A percentile compares a stretch with the other conserved stretches of the same genome.
Conservation (phyloP, 37 sponge, comb jelly and placozoan species). For the Ianthella basta region DNA sequence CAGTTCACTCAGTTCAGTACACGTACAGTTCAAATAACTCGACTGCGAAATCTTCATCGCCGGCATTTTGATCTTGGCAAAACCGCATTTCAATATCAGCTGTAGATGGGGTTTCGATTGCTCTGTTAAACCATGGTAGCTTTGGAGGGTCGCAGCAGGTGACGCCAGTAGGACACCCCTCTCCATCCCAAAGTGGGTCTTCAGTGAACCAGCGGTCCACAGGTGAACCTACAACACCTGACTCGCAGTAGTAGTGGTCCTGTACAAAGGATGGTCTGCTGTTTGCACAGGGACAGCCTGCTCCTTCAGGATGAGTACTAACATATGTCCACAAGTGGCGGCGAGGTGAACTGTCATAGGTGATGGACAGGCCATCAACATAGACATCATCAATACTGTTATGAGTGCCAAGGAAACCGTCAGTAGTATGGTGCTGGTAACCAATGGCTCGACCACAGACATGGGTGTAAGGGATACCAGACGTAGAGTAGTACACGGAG, state of each 20-base stretch:
- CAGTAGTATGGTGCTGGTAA: background rate
- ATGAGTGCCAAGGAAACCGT: background rate
- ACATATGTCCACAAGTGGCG: background rate
- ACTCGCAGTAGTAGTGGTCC: slow-evolving; percentile 1
- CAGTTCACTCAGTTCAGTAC: background rate
- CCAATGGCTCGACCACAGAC: slow-evolving; percentile 18
- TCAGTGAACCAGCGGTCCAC: slow-evolving; percentile 6
- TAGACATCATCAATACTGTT: background rate
- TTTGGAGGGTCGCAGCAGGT: slow-evolving; percentile 23
- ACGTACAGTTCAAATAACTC: background rate
- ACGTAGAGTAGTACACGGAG: slow-evolving; percentile 15
- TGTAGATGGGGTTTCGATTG: slow-evolving; percentile 20
- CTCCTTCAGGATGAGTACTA: background rate
- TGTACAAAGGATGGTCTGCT: background rate
- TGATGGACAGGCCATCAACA: slow-evolving; percentile 17
- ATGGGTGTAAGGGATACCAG: slow-evolving; percentile 1
- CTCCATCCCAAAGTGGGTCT: slow-evolving; percentile 45
- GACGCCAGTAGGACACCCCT: slow-evolving; percentile 10
- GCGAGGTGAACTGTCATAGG: background rate
- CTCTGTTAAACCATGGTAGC: slow-evolving; percentile 38
- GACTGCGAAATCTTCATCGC: background rate
- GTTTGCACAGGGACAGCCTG: background rate
- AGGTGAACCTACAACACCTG: background rate
- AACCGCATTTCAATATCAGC: slow-evolving; percentile 32
- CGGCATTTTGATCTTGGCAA: background rate